These are phyloP conservation scores for Neosalanx taihuensis DNA, from an alignment of 2,797 vertebrate genomes.

Conservation along the genomic window DNA sequence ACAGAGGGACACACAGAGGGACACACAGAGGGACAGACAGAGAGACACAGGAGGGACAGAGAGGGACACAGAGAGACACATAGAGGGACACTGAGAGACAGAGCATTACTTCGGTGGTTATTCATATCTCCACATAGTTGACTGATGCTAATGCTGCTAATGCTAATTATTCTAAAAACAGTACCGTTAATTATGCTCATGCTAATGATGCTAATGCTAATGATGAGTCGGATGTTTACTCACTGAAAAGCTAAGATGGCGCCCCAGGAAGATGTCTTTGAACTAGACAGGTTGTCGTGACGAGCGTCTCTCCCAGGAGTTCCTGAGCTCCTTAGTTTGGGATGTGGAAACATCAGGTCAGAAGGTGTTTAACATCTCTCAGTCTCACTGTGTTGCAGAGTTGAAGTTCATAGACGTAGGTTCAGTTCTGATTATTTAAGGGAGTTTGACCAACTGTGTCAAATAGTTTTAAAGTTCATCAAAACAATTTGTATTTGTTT, in stretches of 20 bases:
- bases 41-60: too few relatives aligned
- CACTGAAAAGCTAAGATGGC: background rate
- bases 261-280: background rate
- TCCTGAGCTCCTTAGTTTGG: background rate
- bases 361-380: background rate
- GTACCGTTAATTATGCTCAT: background rate
- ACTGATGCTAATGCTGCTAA: too few relatives aligned
- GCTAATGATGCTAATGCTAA: slow-evolving; percentile 1
- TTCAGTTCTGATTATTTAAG: background rate
- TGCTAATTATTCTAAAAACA: too few relatives aligned
- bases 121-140: too few relatives aligned
- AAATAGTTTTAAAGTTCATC: too few relatives aligned
- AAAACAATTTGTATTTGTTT: too few relatives aligned
- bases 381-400: background rate
- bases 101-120: too few relatives aligned
- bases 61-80: too few relatives aligned
- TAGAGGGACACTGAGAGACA: too few relatives aligned
- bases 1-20: too few relatives aligned
- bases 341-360: background rate
- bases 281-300: background rate
- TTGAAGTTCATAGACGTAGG: background rate
- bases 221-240: background rate
- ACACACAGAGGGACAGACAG: too few relatives aligned
- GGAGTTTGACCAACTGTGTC: background rate
- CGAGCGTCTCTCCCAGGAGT: background rate